Percentiles rank a stretch among this genome's conserved stretches.
phyloP scores from a whole-genome alignment of 2,113 vertebrate genomes.

The Perccottus glenii region DNA sequence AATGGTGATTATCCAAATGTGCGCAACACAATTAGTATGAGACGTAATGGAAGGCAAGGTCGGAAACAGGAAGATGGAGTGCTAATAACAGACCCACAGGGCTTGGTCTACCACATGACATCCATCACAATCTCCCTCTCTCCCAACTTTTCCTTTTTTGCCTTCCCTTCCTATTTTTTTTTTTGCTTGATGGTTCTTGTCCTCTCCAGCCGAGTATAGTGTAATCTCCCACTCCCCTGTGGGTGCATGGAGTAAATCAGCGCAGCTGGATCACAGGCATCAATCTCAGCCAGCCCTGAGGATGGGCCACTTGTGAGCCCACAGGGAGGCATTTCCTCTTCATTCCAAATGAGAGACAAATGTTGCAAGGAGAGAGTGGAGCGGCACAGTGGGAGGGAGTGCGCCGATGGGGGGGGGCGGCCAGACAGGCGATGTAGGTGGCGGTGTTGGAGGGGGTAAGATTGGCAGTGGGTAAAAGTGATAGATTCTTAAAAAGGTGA shows the following conservation, averaged over 20 bases:
- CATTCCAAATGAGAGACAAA: conserved; percentile 73
- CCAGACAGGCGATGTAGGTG: conserved; percentile 33
- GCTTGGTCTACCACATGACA: conserved; percentile 57
- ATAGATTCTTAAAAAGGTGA: conserved; percentile 44
- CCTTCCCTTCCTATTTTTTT: conserved; percentile 23
- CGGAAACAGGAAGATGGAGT: conserved; percentile 56
- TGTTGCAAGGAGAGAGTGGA: conserved; percentile 59
- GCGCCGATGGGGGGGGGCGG: conserved; percentile 1
- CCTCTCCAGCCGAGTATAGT: conserved; percentile 58
- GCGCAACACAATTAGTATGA: conserved; percentile 40
- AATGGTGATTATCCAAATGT: conserved; percentile 47
- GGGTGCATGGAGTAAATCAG: conserved; percentile 78
- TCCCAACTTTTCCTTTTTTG: conserved; percentile 18
- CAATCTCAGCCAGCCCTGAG: conserved; percentile 77
- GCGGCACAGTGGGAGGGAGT: conserved; percentile 1
- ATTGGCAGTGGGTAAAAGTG: conserved; percentile 57
- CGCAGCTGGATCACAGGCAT: conserved; percentile 79
- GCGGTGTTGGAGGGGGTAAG: conserved; percentile 20
- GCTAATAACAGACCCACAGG: conserved; percentile 51
- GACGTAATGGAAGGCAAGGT: conserved; percentile 58
- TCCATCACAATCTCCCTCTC: conserved; percentile 28
- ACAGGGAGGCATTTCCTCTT: conserved; percentile 71
- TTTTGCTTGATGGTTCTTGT: conserved; percentile 52
- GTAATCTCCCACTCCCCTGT: conserved; percentile 72
- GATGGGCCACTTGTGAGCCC: conserved; percentile 73